phyloP scores from a whole-genome alignment of 2,113 vertebrate genomes.

The Eulacestoma nigropectus region DNA sequence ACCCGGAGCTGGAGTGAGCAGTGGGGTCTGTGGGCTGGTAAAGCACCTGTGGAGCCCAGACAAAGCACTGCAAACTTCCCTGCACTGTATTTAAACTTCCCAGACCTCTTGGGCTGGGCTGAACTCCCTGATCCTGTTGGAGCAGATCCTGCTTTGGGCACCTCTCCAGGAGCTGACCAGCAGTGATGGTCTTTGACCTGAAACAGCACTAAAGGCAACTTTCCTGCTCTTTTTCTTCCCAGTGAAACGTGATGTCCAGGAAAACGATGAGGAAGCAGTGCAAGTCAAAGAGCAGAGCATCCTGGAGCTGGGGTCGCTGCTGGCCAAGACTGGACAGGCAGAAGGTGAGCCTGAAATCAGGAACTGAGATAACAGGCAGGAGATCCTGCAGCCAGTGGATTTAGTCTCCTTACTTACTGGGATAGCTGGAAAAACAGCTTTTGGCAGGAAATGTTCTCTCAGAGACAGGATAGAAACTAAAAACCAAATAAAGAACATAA shows the following conservation, averaged over 20 bases:
- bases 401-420: background rate
- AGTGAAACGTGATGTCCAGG: slow-evolving; percentile 97
- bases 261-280: slow-evolving; percentile 95
- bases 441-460: background rate
- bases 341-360: slow-evolving; percentile 79
- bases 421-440: background rate
- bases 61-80: background rate
- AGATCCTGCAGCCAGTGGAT: background rate
- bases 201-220: background rate
- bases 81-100: background rate
- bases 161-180: background rate
- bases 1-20: background rate
- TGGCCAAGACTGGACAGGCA: slow-evolving; percentile 97
- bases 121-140: background rate
- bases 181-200: background rate
- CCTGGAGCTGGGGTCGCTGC: slow-evolving; percentile 89
- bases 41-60: background rate
- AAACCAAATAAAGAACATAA: background rate
- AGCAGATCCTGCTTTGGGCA: background rate
- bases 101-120: background rate
- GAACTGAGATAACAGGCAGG: background rate
- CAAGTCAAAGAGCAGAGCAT: slow-evolving; percentile 99
- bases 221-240: background rate
- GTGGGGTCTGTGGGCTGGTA: background rate
- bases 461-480: background rate